phyloP scores from a whole-genome alignment of 2,888 invertebrate genomes.

The Meandrusa payeni region DNA sequence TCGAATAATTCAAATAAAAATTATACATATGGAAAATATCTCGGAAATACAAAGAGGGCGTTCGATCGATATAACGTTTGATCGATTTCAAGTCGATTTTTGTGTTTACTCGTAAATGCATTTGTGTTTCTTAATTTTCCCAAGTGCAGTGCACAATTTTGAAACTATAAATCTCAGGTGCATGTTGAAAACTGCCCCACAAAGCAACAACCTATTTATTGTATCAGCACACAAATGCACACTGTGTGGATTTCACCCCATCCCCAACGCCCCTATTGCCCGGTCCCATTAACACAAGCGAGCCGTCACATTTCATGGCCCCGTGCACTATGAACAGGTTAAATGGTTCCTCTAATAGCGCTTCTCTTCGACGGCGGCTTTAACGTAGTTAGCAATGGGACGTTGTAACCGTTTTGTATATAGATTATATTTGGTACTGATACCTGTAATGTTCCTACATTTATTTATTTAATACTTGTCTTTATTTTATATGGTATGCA shows the following conservation, averaged over 20 bases:
- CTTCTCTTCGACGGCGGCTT: constrained; percentile 12
- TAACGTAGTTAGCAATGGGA: constrained; percentile 10
- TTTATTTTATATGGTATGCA: too few relatives aligned
- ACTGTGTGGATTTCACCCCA: neutral
- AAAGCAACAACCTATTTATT: constrained; percentile 7
- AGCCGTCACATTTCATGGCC: constrained; percentile 22
- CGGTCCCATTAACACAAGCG: constrained; percentile 19
- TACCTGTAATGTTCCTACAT: too few relatives aligned
- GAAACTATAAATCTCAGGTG: too few relatives aligned
- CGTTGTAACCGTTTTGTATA: constrained; percentile 2
- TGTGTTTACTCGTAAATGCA: too few relatives aligned
- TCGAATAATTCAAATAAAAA: too few relatives aligned
- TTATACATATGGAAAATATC: too few relatives aligned
- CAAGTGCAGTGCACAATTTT: too few relatives aligned
- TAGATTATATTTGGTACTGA: constrained; percentile 1
- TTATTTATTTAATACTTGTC: too few relatives aligned
- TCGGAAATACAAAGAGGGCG: too few relatives aligned
- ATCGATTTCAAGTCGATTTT: too few relatives aligned
- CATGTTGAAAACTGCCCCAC: neutral
- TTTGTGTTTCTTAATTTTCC: too few relatives aligned
- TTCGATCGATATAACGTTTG: too few relatives aligned
- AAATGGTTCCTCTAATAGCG: constrained; percentile 20
- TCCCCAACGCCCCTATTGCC: neutral
- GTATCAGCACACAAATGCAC: neutral
- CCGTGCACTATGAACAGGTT: constrained; percentile 18